Base-by-base conservation (phyloP, 2,113 vertebrate species). In the Aix galericulata region DNA sequence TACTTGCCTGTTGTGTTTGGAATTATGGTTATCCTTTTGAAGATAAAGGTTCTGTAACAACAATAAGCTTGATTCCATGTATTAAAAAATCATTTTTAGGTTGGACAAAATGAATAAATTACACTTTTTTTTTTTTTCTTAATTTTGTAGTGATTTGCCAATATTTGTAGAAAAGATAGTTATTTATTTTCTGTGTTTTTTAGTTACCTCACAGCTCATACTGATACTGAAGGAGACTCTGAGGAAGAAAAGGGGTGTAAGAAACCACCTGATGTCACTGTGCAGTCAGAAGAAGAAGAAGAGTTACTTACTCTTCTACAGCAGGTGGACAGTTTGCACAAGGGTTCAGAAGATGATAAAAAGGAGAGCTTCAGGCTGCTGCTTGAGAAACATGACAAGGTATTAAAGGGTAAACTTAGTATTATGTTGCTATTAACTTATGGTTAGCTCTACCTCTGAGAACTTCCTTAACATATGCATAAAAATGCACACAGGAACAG, bases 151-250 rank as follows among this genome's bases (percentile, higher is more conserved):
- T 52, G 59, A 3, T 69, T 83, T 92, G 18, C 40, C 21, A 3
- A 2, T 71, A 64, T 82, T 89, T 91, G 87, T 72, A 56, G 60
- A 67, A 80, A 77, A 95, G 27, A 17, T 77, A 3, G 44, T 89
- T 34, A 63, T 84, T 84, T 91, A 31, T 96, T 91, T 91, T 96
- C 74, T 97, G 79, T 91, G 66, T 63, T 97, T 98, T 98, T 88
- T 96, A 99, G 99, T 95, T 99, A 99, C 82, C 98, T 99, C 67
- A 99, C 99, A 5, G 99, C 99, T 82, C 97, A 99, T 92, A 99
- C 99, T 6, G 99, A 99, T 94, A 99, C 99, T n/a, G 99, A 99
- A 94, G 99, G 98, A 86, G 97, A 98, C 46, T 96, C 94, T 0
- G 98, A 98, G 53, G 98, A 95, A 82, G 86, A 95, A 96, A 97